A percentile compares a stretch with the other conserved stretches of the same genome.
These are phyloP conservation scores for Empidonax traillii DNA, from an alignment of 2,113 vertebrate species.

Conservation along the genomic window DNA sequence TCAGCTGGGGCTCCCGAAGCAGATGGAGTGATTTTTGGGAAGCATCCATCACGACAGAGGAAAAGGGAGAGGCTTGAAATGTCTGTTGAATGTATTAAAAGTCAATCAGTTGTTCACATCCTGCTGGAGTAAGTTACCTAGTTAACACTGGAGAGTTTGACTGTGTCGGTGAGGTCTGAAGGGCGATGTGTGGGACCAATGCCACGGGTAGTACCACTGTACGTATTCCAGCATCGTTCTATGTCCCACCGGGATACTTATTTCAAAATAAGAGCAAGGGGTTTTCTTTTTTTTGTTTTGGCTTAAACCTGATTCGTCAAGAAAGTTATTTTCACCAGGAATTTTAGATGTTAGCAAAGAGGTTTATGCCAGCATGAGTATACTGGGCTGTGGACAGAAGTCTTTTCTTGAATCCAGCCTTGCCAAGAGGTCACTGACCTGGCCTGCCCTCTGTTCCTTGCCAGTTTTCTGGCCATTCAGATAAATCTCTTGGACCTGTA, in stretches of 20 bases:
- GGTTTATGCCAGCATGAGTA: neutral
- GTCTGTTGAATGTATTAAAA: neutral
- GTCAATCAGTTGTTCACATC: neutral
- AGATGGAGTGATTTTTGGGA: neutral
- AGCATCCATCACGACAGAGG: neutral
- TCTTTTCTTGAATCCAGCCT: neutral
- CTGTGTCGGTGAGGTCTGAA: neutral
- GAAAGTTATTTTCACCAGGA: neutral
- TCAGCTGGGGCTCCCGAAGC: neutral
- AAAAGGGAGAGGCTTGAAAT: neutral
- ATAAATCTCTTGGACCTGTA: neutral
- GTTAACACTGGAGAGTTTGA: neutral
- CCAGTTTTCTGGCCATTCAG: neutral
- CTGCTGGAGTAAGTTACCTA: neutral
- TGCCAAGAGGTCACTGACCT: neutral
- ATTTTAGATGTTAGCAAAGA: neutral
- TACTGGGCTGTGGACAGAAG: neutral
- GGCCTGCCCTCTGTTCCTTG: neutral
- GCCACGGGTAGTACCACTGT: neutral
- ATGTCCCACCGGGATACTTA: neutral
- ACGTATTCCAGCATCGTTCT: neutral
- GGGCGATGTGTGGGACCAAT: neutral
- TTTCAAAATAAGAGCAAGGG: neutral
- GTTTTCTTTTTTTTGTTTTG: neutral
- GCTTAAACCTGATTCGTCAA: neutral